These are phyloP conservation scores for Margarornis squamiger DNA, from an alignment of 2,797 vertebrate genomes.

Conservation along the genomic window DNA sequence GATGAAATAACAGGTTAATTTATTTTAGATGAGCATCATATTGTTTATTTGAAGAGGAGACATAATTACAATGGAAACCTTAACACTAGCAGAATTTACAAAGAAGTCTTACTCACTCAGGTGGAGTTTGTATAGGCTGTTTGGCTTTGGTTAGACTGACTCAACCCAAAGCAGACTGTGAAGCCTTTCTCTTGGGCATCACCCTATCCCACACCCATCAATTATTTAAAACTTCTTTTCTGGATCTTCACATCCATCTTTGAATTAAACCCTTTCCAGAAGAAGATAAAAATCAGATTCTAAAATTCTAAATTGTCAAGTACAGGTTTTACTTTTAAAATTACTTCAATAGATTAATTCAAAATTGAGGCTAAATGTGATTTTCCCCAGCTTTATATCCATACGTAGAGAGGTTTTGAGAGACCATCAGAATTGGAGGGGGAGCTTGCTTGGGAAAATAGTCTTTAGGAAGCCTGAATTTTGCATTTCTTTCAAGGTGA, in stretches of 20 bases:
- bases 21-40: constrained; percentile 58
- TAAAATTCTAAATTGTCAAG: not conserved
- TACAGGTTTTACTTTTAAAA: not conserved
- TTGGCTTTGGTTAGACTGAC: constrained; percentile 40
- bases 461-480: not conserved
- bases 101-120: constrained; percentile 50
- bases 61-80: constrained; percentile 50
- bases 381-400: not conserved
- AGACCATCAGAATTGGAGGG: not conserved
- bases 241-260: not conserved
- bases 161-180: constrained; percentile 10
- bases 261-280: not conserved
- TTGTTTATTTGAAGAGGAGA: constrained; percentile 49
- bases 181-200: constrained; percentile 37
- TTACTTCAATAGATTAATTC: not conserved
- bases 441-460: not conserved
- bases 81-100: constrained; percentile 40
- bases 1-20: constrained; percentile 51
- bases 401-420: not conserved
- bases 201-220: constrained; percentile 22
- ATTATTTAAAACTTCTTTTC: constrained; percentile 19
- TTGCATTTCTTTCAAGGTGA: not conserved
- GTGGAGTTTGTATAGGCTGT: constrained; percentile 28
- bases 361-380: not conserved
- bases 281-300: not conserved